A percentile compares a stretch with the other conserved stretches of the same genome.
Conservation (phyloP, 2,797 vertebrate species). For the Tadarida brasiliensis region DNA sequence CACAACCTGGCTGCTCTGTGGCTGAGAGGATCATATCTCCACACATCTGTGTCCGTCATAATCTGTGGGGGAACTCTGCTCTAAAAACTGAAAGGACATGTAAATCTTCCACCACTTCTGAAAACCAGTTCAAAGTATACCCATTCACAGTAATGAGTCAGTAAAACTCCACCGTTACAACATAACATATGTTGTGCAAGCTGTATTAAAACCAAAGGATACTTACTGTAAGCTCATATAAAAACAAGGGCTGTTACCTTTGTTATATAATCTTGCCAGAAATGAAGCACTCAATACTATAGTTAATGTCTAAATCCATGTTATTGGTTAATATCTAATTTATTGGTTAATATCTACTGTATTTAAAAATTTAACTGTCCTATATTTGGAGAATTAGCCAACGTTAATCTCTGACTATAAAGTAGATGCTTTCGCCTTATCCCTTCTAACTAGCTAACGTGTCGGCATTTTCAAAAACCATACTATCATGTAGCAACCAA, state of each 20-base stretch:
- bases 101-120: not conserved
- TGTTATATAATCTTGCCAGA: not conserved
- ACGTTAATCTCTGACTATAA: constrained; percentile 6
- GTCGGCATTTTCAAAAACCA: not conserved
- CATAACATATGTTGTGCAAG: not conserved
- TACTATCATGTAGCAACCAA: not conserved
- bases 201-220: not conserved
- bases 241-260: not conserved
- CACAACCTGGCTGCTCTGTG: not conserved
- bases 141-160: not conserved
- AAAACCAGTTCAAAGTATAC: not conserved
- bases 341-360: not conserved
- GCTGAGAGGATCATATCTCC: not conserved
- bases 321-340: not conserved
- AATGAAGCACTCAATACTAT: not conserved
- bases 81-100: not conserved
- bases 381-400: constrained; percentile 43
- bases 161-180: not conserved
- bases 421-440: not conserved
- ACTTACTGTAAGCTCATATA: not conserved
- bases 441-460: not conserved
- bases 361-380: constrained; percentile 37
- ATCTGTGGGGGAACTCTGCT: not conserved
- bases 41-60: not conserved
- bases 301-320: not conserved